Evolutionary conservation across 2,888 invertebrate species (phyloP).

Genomic region (Lamproptera curius): DNA sequence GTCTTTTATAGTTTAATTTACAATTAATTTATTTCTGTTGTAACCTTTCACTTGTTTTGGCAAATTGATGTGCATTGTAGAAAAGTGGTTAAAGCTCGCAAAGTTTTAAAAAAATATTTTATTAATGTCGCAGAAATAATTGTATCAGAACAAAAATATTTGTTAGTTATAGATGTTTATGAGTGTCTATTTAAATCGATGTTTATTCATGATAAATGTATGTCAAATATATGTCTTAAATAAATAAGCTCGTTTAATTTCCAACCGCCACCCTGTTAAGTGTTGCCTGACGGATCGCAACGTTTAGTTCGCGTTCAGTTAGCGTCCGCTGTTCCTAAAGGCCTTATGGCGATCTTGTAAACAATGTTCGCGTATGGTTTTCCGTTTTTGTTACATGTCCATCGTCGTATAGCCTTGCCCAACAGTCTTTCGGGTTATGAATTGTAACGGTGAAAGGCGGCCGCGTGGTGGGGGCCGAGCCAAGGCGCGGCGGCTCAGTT

Average conservation of each 20-base stretch:
- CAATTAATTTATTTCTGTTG: no score
- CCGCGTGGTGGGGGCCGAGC: conserved; percentile 58
- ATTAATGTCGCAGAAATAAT: no score
- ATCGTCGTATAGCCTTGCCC: conserved; percentile 72
- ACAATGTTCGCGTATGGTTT: conserved; percentile 60
- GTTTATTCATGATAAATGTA: background rate
- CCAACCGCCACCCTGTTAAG: no score
- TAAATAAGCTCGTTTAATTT: background rate
- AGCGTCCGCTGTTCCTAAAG: conserved; percentile 14
- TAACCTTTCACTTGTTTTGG: no score
- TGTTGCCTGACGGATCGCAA: no score
- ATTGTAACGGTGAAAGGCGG: conserved; percentile 56
- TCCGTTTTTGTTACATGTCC: conserved; percentile 72
- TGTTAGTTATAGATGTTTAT: conserved; percentile 3
- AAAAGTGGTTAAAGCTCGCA: no score
- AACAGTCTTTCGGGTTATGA: conserved; percentile 65
- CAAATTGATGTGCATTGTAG: no score
- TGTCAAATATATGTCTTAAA: conserved; percentile 9
- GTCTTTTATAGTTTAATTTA: no score
- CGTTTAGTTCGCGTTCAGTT: background rate
- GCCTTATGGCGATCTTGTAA: conserved; percentile 26
- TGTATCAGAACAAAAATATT: no score
- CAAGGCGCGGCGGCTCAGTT: conserved; percentile 38
- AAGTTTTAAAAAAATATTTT: no score
- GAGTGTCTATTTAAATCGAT: conserved; percentile 10